Evolutionary conservation across 2,797 vertebrate genomes (phyloP).

Genomic region (Lemur catta): DNA sequence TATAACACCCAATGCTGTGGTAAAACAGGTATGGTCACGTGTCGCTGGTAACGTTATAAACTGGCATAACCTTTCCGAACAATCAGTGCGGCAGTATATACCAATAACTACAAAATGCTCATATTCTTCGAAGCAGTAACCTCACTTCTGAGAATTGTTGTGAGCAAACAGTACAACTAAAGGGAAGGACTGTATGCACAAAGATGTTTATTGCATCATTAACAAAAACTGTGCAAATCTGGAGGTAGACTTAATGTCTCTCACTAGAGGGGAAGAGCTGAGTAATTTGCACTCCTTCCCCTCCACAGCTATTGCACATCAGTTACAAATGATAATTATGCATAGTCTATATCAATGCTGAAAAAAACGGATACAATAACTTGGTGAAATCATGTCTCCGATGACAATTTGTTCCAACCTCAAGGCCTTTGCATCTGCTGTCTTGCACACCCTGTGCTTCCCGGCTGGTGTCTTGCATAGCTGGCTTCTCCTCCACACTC

Average conservation of each 20-base stretch:
- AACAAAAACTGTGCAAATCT: no score
- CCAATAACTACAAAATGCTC: neutral
- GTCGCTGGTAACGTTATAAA: neutral
- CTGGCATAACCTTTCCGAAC: neutral
- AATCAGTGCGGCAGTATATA: neutral
- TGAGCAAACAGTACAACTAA: neutral
- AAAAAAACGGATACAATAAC: fast-evolving
- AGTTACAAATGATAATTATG: neutral
- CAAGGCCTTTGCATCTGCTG: neutral
- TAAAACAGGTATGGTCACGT: neutral
- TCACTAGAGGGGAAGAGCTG: neutral
- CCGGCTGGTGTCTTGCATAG: neutral
- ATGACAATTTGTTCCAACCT: neutral
- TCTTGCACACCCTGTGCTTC: fast-evolving
- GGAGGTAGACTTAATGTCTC: neutral
- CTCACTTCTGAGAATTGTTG: neutral
- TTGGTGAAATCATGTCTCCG: fast-evolving
- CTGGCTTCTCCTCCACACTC: neutral
- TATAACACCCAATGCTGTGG: neutral
- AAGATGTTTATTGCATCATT: neutral
- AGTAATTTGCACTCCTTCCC: neutral
- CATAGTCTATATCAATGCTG: fast-evolving
- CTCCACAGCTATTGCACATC: fast-evolving
- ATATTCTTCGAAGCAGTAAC: neutral
- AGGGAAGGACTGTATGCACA: neutral